Base-by-base conservation (phyloP, 2,113 vertebrate species). In the Coptodon bakossiorum region DNA sequence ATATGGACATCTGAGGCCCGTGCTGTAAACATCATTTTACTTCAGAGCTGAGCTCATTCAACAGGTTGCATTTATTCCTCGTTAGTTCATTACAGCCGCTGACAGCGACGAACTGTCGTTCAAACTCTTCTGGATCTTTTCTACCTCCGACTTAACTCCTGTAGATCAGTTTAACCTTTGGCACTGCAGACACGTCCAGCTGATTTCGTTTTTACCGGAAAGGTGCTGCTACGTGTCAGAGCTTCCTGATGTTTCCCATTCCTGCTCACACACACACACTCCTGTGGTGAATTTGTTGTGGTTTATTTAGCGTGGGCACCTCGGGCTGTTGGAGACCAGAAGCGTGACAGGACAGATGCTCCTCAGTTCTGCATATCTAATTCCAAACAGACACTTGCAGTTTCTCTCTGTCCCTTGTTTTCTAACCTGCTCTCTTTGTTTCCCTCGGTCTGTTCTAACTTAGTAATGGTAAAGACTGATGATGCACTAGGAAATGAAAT, bases 341-440 rank as follows among this genome's bases (percentile, higher is more conserved):
- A 92, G 92, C 89, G 88, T 96, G 94, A 97, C 92, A 84, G 84
- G 76, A 81, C 85, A 93, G 93, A 95, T 95, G 90, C 86, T 63
- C 68, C 85, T 63, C 83, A 91, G 90, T 86, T 94, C 90, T 27
- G 80, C 94, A 91, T 94, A 90, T 94, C 95, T 94, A 95, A 96
- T 86, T 86, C 83, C 73, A 40, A 92, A 85, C 95, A 95, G 92
- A 90, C 82, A 48, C 93, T 84, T 87, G 24, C 36, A 80, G 19
- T 91, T 81, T 87, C 22, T 88, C 82, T 54, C 34, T 80, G 53
- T 80, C 61, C 86, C 31, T 45, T 82, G 63, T 38, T 80, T 27
- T 34, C 36, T 24, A 40, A 80, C 56, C 53, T 79, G 16, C 24
- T 71, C n/a, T 78, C 19, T 86, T 50, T 78, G 40, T 73, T 78